These are phyloP conservation scores for Drosophila suboccidentalis DNA, from an alignment of 2,888 invertebrate genomes.

Conservation along the genomic window DNA sequence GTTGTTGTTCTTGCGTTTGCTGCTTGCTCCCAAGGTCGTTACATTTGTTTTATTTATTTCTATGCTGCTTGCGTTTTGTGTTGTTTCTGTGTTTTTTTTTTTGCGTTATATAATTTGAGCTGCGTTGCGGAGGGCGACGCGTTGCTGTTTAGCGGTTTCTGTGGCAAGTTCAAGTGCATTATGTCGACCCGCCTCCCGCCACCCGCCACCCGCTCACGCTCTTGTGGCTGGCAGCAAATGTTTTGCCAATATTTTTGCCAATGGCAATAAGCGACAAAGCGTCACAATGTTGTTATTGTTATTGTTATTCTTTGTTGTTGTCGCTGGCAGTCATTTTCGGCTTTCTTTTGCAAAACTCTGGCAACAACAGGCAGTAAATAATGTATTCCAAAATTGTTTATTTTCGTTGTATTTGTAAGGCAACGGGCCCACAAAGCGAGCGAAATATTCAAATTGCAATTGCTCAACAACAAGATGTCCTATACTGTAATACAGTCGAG, in stretches of 20 bases:
- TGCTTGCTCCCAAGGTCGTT: conserved; percentile 70
- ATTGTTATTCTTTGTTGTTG: conserved; percentile 24
- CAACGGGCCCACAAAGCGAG: conserved; percentile 7
- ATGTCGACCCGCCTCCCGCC: conserved; percentile 30
- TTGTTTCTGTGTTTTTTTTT: conserved; percentile 33
- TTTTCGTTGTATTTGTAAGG: conserved; percentile 14
- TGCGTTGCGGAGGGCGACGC: conserved; percentile 54
- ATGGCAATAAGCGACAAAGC: conserved; percentile 58
- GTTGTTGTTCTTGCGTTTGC: conserved; percentile 44
- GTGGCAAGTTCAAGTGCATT: conserved; percentile 78
- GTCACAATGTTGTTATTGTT: conserved; percentile 24
- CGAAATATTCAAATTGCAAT: background rate
- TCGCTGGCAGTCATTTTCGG: conserved; percentile 30
- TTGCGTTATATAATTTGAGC: conserved; percentile 73
- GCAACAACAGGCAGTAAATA: conserved; percentile 41
- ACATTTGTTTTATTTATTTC: conserved; percentile 74
- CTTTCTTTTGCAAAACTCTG: conserved; percentile 59
- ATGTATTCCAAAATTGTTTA: conserved; percentile 27
- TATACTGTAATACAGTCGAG: background rate
- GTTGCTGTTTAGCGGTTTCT: conserved; percentile 56
- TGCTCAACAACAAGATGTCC: conserved; percentile 8
- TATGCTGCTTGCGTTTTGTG: conserved; percentile 42
- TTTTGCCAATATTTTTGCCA: conserved; percentile 79
- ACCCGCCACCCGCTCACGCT: background rate
- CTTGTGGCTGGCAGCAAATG: conserved; percentile 63